phyloP scores from a whole-genome alignment of 2,888 invertebrate species.

The Hirtodrosophila duncani region DNA sequence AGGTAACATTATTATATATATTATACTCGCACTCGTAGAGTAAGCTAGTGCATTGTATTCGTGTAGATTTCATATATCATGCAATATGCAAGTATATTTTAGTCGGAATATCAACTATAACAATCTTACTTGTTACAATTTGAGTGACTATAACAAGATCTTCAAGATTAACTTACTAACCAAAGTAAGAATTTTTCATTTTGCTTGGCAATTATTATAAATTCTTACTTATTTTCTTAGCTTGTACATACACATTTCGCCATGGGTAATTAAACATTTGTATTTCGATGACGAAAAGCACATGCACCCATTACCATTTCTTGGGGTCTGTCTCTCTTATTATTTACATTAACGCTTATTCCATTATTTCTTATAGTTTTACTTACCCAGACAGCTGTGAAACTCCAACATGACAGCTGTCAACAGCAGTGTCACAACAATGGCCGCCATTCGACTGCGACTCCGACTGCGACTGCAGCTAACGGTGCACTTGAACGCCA shows the following conservation, averaged over 20 bases:
- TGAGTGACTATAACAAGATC: no score
- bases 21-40: no score
- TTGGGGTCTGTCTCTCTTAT: neutral
- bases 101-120: no score
- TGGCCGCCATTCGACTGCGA: constrained; percentile 5
- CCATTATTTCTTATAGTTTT: constrained; percentile 3
- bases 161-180: no score
- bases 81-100: no score
- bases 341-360: neutral
- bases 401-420: constrained; percentile 27
- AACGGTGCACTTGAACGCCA: constrained; percentile 34
- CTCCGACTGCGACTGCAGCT: neutral
- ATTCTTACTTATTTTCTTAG: no score
- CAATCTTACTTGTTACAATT: no score
- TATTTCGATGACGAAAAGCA: constrained; percentile 7
- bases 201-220: no score
- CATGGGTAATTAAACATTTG: constrained; percentile 9
- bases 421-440: constrained; percentile 28
- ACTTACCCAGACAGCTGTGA: constrained; percentile 55
- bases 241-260: neutral
- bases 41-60: no score
- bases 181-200: no score
- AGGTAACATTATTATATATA: no score
- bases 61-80: no score
- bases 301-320: neutral